phyloP scores from a whole-genome alignment of 2,888 invertebrate species.

The Erebia epiphron region DNA sequence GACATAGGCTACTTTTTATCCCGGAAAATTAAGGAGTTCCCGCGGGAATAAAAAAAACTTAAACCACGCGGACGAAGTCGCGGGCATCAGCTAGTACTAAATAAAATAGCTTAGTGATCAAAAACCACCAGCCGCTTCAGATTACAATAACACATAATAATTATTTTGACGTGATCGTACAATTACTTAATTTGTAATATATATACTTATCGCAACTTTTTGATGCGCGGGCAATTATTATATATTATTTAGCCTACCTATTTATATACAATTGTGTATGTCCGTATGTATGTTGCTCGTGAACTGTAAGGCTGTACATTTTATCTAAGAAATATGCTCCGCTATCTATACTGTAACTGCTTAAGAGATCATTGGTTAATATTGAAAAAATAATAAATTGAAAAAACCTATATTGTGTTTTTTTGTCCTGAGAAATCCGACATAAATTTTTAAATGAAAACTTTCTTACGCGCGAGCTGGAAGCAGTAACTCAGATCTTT shows the following conservation, averaged over 20 bases:
- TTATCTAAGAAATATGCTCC: constrained; percentile 57
- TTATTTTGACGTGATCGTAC: constrained; percentile 56
- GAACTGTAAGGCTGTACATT: constrained; percentile 46
- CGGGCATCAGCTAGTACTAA: no score
- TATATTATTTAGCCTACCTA: constrained; percentile 14
- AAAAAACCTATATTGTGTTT: constrained; percentile 46
- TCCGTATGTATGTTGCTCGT: constrained; percentile 34
- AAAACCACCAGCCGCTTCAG: constrained; percentile 6
- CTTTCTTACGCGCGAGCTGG: no score
- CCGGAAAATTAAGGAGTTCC: no score
- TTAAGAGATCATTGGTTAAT: constrained; percentile 78
- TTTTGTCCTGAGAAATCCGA: constrained; percentile 14
- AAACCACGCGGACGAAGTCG: no score
- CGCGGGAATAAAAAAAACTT: no score
- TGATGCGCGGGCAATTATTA: constrained; percentile 25
- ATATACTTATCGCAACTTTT: constrained; percentile 43
- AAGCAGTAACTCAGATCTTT: no score
- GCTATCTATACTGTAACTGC: constrained; percentile 75
- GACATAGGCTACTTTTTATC: no score
- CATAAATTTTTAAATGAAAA: neutral
- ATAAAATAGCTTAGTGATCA: constrained; percentile 6
- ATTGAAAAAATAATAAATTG: constrained; percentile 72
- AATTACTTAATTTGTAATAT: constrained; percentile 52
- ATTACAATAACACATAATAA: constrained; percentile 20
- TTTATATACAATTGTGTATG: constrained; percentile 32